Evolutionary conservation across 2,113 vertebrate genomes (phyloP).

Genomic region (Cinclus mexicanus): DNA sequence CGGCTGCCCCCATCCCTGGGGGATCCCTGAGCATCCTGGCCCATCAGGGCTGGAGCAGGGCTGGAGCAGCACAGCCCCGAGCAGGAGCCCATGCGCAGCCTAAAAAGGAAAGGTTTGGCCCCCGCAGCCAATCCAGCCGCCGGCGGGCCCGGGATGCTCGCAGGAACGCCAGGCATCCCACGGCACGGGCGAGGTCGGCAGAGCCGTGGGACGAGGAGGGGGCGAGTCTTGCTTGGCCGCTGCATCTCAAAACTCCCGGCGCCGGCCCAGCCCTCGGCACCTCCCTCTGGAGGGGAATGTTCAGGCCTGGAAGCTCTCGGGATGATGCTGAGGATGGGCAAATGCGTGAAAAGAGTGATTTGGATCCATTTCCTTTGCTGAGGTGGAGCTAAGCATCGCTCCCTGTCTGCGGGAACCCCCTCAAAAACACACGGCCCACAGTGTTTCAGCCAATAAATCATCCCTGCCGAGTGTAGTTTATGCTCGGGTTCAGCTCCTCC

Average conservation of each 20-base stretch:
- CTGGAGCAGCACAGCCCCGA: background rate
- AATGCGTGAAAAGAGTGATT: accelerated
- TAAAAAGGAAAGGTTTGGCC: conserved; percentile 59
- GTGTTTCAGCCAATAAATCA: accelerated
- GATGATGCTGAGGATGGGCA: background rate
- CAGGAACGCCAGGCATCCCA: conserved; percentile 42
- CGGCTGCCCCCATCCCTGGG: background rate
- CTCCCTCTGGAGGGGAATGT: background rate
- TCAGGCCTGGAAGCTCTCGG: accelerated
- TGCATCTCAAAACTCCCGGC: background rate
- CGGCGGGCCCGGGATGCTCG: background rate
- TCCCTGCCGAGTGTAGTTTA: accelerated
- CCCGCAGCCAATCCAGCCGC: conserved; percentile 9
- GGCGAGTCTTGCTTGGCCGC: background rate
- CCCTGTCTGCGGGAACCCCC: background rate
- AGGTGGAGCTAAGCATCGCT: background rate
- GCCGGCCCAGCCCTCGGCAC: background rate
- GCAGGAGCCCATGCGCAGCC: background rate
- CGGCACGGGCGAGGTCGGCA: background rate
- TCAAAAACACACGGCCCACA: accelerated
- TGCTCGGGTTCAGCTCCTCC: accelerated
- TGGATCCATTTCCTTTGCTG: background rate
- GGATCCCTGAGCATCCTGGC: background rate
- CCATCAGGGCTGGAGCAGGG: background rate
- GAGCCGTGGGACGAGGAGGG: background rate